Base-by-base conservation (phyloP, 1,140 invertebrate species). In the Steinernema feltiae region DNA sequence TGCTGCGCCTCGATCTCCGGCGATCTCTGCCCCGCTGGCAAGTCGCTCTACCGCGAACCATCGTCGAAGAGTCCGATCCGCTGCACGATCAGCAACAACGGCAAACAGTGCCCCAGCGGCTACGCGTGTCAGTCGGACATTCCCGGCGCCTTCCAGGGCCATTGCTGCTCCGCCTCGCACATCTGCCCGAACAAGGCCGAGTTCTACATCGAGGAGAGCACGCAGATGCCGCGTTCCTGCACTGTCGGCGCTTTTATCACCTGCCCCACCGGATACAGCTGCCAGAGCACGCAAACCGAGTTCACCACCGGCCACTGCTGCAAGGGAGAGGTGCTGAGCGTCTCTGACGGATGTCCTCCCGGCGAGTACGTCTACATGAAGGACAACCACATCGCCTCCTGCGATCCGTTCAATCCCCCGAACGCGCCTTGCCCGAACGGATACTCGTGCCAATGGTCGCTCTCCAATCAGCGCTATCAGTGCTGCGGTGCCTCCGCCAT, bases 301-400 rank as follows among this genome's bases (percentile, higher is more conserved):
- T 84, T 85, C 76, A 85, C 83, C 21, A 83, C 82, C 32, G 83
- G 83, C 32, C 80, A 71, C 73, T 85, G 83, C 72, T 85, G 83
- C 76, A 85, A 86, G 72, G 83, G 83, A 70, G 83, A 85, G 73
- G 74, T 82, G 15, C 71, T 83, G 24, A 81, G 84, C 35, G 75
- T 83, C n/a, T 83, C 77, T 41, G 77, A 84, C 74, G 83, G 83
- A 15, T 84, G 83, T 41, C 83, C 83, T n/a, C 83, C 83, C 18
- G 84, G 85, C 69, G 83, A 85, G 69, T 85, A 76, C 30, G 83
- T 86, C 21, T 86, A 76, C 75, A 85, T 85, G 84, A 86, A 86
- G 71, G 83, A 85, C 63, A 80, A 81, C 30, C 82, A 84, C 72
- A 85, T 86, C 70, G 84, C 84, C 31, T 80, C 84, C 30, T 85